Base-by-base conservation (phyloP, 2,113 vertebrate species). In the Lagopus muta region DNA sequence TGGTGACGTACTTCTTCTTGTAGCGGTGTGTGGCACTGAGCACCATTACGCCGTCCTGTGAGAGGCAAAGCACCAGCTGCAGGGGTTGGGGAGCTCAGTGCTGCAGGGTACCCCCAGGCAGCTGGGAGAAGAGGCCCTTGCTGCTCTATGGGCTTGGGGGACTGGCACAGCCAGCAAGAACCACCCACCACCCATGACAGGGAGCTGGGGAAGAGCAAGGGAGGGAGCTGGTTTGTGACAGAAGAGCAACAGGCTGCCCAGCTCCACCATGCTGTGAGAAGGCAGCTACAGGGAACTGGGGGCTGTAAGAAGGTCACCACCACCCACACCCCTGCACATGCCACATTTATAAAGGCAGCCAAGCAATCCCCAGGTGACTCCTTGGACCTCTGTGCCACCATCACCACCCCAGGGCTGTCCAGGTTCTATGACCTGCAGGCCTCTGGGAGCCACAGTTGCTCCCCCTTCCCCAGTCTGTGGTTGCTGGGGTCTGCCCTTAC, bases 1-100 rank as follows among this genome's bases (percentile, higher is more conserved):
- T 99, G 85, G 99, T 99, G 94, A 99, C 99, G 3, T 99, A 99
- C 91, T 99, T 99, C 98, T 99, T 99, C 98, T 99, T 99, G 97
- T 99, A 99, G 88, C 99, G 99, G 85, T 99, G 99, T 1, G 99
- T 99, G 11, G 98, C 99, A 34, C 99, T 99, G 62, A 99, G 99
- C 80, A 99, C 99, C 99, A 99, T 99, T 86, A 99, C 99, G 0
- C 99, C 99, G 9, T 99, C 99, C 99, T 99, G 97, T 0, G 15
- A 84, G 87, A 83, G 60, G 75, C 90, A 83, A 75, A 21, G 75
- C 0, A 0, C 91, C 71, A 79, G 52, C 2, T 1, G 3, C 15
- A 45, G 60, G 8, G 7, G 52, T 16, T 1, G 8, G 47, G 52
- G 10, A 64, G 66, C 71, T 25, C 48, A 6, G n/a, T 50, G 48